Conservation (phyloP, 1,140 invertebrate genomes). For the Cotesia vestalis region DNA sequence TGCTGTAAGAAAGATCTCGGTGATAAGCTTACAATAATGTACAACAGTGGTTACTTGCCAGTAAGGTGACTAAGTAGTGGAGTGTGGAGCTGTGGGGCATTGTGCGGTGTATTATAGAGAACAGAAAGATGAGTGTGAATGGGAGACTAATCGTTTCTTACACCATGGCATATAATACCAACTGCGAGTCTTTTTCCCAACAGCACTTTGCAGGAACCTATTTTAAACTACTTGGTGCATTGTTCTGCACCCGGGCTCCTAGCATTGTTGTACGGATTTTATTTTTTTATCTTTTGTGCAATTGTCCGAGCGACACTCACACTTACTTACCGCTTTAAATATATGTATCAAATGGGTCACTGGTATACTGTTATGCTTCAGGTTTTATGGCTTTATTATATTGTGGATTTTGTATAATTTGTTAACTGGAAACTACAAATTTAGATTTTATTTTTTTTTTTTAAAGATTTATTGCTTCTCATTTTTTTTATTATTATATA, state of each 20-base stretch:
- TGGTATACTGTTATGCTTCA: too few relatives aligned
- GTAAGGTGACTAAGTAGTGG: background rate
- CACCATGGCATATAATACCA: background rate
- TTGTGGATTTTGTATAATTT: too few relatives aligned
- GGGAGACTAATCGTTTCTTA: conserved; percentile 44
- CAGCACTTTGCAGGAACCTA: background rate
- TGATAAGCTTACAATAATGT: too few relatives aligned
- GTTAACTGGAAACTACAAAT: too few relatives aligned
- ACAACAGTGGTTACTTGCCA: too few relatives aligned
- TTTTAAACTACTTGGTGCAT: conserved; percentile 11
- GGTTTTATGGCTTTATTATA: too few relatives aligned
- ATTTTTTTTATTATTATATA: too few relatives aligned
- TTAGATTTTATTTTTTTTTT: too few relatives aligned
- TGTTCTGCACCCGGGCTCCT: conserved; percentile 14
- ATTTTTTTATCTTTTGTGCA: background rate
- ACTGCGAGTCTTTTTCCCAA: conserved; percentile 20
- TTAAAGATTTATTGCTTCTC: too few relatives aligned
- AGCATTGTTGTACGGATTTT: background rate
- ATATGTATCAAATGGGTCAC: background rate
- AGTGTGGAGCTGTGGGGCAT: conserved; percentile 9
- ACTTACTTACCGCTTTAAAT: background rate
- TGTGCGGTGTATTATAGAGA: conserved; percentile 13
- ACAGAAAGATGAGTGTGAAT: conserved; percentile 44
- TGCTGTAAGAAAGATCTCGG: too few relatives aligned
- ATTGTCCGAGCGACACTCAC: conserved; percentile 1